phyloP scores from a whole-genome alignment of 1,140 invertebrate genomes.

The Drosophila virilis region DNA sequence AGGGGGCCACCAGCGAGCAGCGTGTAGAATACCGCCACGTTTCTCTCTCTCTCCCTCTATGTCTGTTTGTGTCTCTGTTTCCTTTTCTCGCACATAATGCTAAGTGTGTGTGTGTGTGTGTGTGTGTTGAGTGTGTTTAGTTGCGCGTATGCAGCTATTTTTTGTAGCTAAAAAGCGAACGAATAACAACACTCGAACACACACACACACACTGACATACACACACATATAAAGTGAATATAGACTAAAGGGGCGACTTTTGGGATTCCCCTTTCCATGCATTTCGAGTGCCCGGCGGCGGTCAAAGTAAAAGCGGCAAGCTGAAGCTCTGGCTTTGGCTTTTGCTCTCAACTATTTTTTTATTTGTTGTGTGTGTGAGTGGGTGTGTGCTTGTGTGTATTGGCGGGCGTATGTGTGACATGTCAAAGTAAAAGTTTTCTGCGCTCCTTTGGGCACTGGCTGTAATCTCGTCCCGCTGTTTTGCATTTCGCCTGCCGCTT shows the following conservation, averaged over 20 bases:
- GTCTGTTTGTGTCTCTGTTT: not conserved
- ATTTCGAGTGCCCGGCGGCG: conserved; percentile 76
- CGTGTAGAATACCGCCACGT: not conserved
- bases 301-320: conserved; percentile 70
- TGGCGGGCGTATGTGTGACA: conserved; percentile 46
- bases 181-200: conserved; percentile 25
- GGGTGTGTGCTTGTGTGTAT: conserved; percentile 11
- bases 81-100: no score
- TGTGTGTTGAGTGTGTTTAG: conserved; percentile 65
- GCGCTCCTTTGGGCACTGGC: conserved; percentile 67
- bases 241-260: conserved; percentile 4
- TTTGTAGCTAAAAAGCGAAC: conserved; percentile 69
- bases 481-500: conserved; percentile 58
- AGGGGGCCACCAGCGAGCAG: conserved; percentile 24
- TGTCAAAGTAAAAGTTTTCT: conserved; percentile 78
- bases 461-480: conserved; percentile 77
- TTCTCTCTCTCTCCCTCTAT: not conserved
- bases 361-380: conserved; percentile 36
- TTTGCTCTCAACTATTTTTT: conserved; percentile 55
- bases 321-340: conserved; percentile 50
- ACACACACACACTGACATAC: conserved; percentile 18
- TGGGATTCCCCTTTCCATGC: conserved; percentile 42
- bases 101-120: conserved; percentile 3
- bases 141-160: conserved; percentile 74
- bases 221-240: not conserved